Evolutionary conservation across 2,797 vertebrate species (phyloP), one percentile per base, ranked within the genome.

Genomic region (Hydrocynus forskahlii): DNA sequence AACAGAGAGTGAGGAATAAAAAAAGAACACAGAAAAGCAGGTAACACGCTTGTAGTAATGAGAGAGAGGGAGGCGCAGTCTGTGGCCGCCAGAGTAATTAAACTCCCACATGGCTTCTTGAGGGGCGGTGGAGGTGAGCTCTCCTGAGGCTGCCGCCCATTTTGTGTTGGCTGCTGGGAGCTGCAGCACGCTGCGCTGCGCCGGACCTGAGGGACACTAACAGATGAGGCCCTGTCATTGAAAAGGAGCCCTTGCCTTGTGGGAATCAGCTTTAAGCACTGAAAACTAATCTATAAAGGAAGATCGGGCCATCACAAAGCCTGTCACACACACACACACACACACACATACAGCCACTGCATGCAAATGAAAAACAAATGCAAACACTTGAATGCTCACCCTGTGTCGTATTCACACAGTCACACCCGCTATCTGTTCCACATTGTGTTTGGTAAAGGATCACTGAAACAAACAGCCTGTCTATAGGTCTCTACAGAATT

Each of bases 191-290:
- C 25, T 43, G 62, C 55, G 72, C 85, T 67, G 80, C 29, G 38
- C 75, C 17, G 73, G 81, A 78, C 81, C 82, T 68, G 82, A 78
- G 83, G 81, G 83, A 85, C 77, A 7, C 71, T 73, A 80, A 82
- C 88, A 87, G 85, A 86, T 83, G 86, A 88, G 81, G 81, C 82
- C 82, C 82, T 86, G 87, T 83, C 86, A 83, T 73, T 83, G 83
- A 87, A 83, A 86, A 83, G 77, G 68, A 86, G 85, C 81, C 76
- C 68, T 63, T 57, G 69, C 76, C 78, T 78, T 76, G 63, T 29
- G 76, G 83, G 82, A 86, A 83, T 83, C 69, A 55, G 69, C 79
- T 83, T 75, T 70, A 83, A 74, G 68, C 70, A 81, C 70, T 57
- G 60, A 80, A 89, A 86, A 84, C 83, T 75, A 48, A 85, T 86